A percentile compares a stretch with the other conserved stretches of the same genome.
These are phyloP conservation scores for Piezodorus guildinii DNA, from an alignment of 1,140 invertebrate species.

Conservation along the genomic window DNA sequence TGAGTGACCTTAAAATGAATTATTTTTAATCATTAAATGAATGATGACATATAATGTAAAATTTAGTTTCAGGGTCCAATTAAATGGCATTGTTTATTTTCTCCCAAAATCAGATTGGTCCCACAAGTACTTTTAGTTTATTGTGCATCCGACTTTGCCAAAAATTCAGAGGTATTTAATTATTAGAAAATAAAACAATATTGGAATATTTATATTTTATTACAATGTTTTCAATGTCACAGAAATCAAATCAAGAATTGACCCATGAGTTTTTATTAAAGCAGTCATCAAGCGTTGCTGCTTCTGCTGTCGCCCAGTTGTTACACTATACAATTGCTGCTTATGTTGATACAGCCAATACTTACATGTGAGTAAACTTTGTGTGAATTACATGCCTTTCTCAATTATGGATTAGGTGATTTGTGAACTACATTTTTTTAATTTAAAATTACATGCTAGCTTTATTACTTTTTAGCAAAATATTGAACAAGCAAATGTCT, in stretches of 20 bases:
- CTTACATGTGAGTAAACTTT: constrained; percentile 22
- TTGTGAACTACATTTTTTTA: background rate
- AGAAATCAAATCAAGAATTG: background rate
- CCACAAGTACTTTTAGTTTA: background rate
- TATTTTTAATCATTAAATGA: too few relatives aligned
- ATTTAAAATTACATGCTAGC: too few relatives aligned
- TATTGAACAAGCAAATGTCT: constrained; percentile 18
- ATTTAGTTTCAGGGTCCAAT: background rate
- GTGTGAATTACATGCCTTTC: background rate
- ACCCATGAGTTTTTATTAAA: constrained; percentile 26
- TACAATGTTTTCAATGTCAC: constrained; percentile 2
- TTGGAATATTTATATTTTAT: background rate
- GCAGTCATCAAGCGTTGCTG: constrained; percentile 24
- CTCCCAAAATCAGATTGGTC: background rate
- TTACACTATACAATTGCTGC: constrained; percentile 25
- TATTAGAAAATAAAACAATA: background rate
- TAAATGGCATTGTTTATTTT: background rate
- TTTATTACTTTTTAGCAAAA: constrained; percentile 19
- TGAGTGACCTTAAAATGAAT: too few relatives aligned
- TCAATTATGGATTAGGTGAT: background rate
- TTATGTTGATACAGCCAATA: constrained; percentile 19
- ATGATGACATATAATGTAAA: too few relatives aligned
- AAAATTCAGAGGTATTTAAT: background rate
- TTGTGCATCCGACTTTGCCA: background rate
- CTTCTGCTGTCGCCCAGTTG: constrained; percentile 25